A percentile compares a stretch with the other conserved stretches of the same genome.
Evolutionary conservation across 2,888 invertebrate genomes (phyloP).

Genomic region (Stenichneumon culpator): DNA sequence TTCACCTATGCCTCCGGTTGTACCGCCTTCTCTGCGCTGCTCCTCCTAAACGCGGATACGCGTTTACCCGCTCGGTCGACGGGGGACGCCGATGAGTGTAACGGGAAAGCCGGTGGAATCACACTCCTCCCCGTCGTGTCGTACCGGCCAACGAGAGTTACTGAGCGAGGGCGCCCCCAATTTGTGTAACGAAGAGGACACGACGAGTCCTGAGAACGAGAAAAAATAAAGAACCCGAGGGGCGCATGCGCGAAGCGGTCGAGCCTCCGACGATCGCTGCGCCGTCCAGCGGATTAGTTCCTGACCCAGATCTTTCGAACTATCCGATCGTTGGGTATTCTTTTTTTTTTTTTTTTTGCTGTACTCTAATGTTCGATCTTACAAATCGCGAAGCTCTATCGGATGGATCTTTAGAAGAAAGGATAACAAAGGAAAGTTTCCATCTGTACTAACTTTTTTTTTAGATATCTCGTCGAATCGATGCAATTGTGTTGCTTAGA

Average conservation of each 20-base stretch:
- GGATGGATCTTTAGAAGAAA: background rate
- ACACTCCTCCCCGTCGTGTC: background rate
- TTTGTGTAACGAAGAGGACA: background rate
- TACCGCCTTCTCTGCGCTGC: background rate
- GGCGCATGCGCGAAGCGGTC: background rate
- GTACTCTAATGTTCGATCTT: background rate
- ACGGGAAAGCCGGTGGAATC: conserved; percentile 44
- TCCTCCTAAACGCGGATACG: conserved; percentile 26
- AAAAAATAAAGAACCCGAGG: background rate
- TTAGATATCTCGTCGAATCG: background rate
- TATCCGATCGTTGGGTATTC: background rate
- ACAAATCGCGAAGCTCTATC: background rate
- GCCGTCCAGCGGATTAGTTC: background rate
- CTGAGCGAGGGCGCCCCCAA: conserved; percentile 1
- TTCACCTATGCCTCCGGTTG: conserved; percentile 42
- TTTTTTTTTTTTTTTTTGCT: background rate
- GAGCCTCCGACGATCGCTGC: background rate
- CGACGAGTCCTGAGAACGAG: background rate
- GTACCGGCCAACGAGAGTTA: background rate
- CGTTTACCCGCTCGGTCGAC: conserved; percentile 31
- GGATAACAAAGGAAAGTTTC: background rate
- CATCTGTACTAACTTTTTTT: too few relatives aligned
- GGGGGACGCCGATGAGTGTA: conserved; percentile 35
- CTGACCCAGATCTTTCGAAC: background rate
- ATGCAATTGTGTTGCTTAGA: background rate